phyloP scores from a whole-genome alignment of 2,113 vertebrate genomes.

The Ailurus styani region DNA sequence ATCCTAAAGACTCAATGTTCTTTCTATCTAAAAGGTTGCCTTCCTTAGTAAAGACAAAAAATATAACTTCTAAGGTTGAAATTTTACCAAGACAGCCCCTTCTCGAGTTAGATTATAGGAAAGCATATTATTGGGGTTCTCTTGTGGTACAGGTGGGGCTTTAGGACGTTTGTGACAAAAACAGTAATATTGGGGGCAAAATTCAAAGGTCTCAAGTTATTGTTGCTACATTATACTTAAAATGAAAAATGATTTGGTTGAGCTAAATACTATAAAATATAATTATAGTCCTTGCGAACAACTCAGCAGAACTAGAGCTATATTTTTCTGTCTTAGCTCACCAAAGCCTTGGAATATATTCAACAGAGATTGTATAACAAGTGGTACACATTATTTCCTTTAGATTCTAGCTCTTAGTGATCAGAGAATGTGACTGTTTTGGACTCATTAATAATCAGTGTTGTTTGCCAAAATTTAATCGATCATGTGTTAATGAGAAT shows the following conservation, averaged over 20 bases:
- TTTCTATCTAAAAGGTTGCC: not conserved
- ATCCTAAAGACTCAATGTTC: not conserved
- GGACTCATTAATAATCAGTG: not conserved
- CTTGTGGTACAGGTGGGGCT: not conserved
- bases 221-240: slow-evolving; percentile 31
- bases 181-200: not conserved
- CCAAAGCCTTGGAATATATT: slow-evolving; percentile 51
- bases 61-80: not conserved
- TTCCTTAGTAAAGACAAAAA: not conserved
- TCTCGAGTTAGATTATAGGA: not conserved
- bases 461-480: not conserved
- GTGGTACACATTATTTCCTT: slow-evolving; percentile 19
- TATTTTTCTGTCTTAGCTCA: slow-evolving; percentile 57
- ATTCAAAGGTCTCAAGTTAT: slow-evolving; percentile 7
- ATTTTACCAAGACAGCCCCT: not conserved
- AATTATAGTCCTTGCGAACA: slow-evolving; percentile 52
- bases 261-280: slow-evolving; percentile 64
- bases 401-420: not conserved
- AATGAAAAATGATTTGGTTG: slow-evolving; percentile 45
- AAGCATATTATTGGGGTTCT: not conserved
- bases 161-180: not conserved
- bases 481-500: not conserved
- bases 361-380: slow-evolving; percentile 50
- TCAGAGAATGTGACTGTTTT: not conserved
- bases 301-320: slow-evolving; percentile 45